Base-by-base conservation (phyloP, 2,113 vertebrate species). In the Chloebia gouldiae region DNA sequence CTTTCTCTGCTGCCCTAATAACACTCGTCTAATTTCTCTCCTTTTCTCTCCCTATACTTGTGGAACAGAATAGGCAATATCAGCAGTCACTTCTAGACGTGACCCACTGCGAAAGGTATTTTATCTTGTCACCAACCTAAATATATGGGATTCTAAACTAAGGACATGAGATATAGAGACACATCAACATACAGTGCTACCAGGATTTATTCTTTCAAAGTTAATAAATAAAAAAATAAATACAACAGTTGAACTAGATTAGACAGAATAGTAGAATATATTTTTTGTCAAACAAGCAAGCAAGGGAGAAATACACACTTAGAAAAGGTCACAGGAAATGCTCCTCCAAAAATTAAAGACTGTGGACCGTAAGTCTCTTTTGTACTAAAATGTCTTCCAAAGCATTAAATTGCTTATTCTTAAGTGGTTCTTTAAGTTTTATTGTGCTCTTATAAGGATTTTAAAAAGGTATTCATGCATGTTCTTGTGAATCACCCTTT, bases 391-490 rank as follows among this genome's bases (percentile, higher is more conserved):
- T 31, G 22, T 44, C 20, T 61, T 86, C 23, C 68, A 70, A 80
- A 66, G 27, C 28, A 57, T 65, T 3, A 39, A 40, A 56, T 10
- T 56, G 13, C 31, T 79, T 57, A 39, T 95, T 96, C 40, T 51
- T 86, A 91, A 80, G 72, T 15, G 18, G 23, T 66, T 94, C 47
- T 83, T 72, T n/a, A 86, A 91, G 7, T 75, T 64, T 27, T 31
- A 63, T 31, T 45, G 11, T 72, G 22, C 20, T 83, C 90, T 93
- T 63, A 54, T 54, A 95, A 95, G 59, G 42, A 50, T 81, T 33
- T 88, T 80, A 2, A 6, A 23, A 8, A 94, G 88, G 76, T 94
- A 96, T 97, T 95, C 64, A 93, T 88, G 56, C 72, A 61, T 60
- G 40, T 88, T 88, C 63, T 78, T 95, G 56, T 94, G 37, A 85